These are phyloP conservation scores for Chelidonichthys spinosus DNA, from an alignment of 2,797 vertebrate genomes.

Conservation along the genomic window DNA sequence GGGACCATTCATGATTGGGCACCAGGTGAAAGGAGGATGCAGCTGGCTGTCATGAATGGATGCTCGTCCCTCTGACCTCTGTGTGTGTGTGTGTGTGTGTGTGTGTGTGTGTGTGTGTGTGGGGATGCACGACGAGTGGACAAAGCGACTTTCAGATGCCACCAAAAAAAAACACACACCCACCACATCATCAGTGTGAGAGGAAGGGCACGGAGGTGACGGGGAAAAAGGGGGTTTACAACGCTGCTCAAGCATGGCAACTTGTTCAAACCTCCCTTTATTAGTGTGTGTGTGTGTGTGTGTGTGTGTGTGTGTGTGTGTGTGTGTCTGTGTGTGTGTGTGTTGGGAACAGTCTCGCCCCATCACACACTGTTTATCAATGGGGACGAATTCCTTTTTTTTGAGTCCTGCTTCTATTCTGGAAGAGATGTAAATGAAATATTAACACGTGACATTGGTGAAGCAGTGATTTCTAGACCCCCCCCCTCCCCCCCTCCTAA, in stretches of 20 bases:
- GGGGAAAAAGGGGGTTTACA: conserved; percentile 58
- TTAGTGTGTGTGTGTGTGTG: too few relatives aligned
- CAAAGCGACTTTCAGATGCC: conserved; percentile 77
- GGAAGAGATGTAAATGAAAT: conserved; percentile 13
- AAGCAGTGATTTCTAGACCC: background rate
- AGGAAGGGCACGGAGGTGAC: conserved; percentile 66
- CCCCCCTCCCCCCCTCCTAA: too few relatives aligned
- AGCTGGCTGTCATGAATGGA: conserved; percentile 79
- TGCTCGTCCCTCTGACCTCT: conserved; percentile 60
- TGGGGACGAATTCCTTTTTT: conserved; percentile 39
- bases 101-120: conserved; percentile 34
- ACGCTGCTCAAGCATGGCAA: conserved; percentile 70
- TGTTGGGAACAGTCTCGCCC: conserved; percentile 82
- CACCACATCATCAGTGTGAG: conserved; percentile 52
- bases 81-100: conserved; percentile 24
- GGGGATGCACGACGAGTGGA: conserved; percentile 50
- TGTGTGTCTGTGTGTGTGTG: background rate
- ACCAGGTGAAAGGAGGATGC: conserved; percentile 79
- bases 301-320: too few relatives aligned
- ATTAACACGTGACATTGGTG: background rate
- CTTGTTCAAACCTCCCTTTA: conserved; percentile 54
- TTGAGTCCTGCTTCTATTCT: background rate
- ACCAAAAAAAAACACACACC: conserved; percentile 60
- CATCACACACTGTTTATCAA: conserved; percentile 59
- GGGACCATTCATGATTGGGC: conserved; percentile 66